Evolutionary conservation across 2,888 invertebrate genomes (phyloP).

Genomic region (Caradrina kadenii): DNA sequence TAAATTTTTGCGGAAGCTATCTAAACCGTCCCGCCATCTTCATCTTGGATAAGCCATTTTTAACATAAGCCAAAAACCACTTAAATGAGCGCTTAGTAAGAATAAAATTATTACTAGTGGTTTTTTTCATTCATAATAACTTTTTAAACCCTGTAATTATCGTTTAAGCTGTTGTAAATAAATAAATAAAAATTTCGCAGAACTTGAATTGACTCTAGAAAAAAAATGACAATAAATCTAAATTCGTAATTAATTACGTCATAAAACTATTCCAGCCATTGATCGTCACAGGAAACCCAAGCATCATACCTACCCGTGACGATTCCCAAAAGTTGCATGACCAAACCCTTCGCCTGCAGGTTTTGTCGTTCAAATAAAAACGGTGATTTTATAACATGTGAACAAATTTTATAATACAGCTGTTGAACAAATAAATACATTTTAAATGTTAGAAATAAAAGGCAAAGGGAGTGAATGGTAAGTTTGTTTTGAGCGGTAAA

Average conservation of each 20-base stretch:
- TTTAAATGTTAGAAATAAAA: slow-evolving; percentile 38
- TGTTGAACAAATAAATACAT: slow-evolving; percentile 33
- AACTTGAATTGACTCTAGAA: too few species aligned
- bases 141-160: too few species aligned
- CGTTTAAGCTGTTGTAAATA: too few species aligned
- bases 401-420: slow-evolving; percentile 45
- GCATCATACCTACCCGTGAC: slow-evolving; percentile 54
- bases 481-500: slow-evolving; percentile 68
- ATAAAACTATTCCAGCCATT: slow-evolving; percentile 24
- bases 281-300: slow-evolving; percentile 46
- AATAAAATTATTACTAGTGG: too few species aligned
- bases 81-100: neutral
- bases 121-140: too few species aligned
- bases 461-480: slow-evolving; percentile 38
- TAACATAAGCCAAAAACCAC: too few species aligned
- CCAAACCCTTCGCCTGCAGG: slow-evolving; percentile 72
- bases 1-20: too few species aligned
- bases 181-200: too few species aligned
- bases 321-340: slow-evolving; percentile 70
- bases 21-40: too few species aligned
- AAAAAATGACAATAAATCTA: too few species aligned
- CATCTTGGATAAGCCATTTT: too few species aligned
- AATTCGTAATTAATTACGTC: neutral
- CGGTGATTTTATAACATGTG: slow-evolving; percentile 70
- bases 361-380: slow-evolving; percentile 78